A percentile compares a stretch with the other conserved stretches of the same genome.
These are phyloP conservation scores for Rhyacophila evoluta DNA, from an alignment of 2,888 invertebrate genomes.

Conservation along the genomic window DNA sequence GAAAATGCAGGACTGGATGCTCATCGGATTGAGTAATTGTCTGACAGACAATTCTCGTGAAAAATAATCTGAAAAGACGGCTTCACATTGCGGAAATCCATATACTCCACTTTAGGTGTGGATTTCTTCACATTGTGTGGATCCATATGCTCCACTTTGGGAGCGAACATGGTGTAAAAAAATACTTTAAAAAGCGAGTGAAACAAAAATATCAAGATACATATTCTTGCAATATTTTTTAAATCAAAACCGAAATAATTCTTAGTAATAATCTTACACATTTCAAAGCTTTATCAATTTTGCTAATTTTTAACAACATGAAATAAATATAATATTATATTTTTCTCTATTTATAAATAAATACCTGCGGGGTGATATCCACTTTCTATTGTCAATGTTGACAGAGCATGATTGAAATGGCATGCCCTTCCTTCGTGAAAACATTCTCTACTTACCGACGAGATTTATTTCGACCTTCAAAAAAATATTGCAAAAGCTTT, in stretches of 20 bases:
- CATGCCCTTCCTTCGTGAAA: not conserved
- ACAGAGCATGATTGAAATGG: conserved; percentile 10
- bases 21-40: too few relatives aligned
- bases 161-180: too few relatives aligned
- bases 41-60: too few relatives aligned
- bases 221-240: too few relatives aligned
- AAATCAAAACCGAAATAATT: not conserved
- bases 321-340: not conserved
- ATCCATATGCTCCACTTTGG: too few relatives aligned
- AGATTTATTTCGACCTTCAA: not conserved
- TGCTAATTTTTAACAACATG: not conserved
- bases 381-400: conserved; percentile 19
- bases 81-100: too few relatives aligned
- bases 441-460: not conserved
- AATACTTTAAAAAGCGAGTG: too few relatives aligned
- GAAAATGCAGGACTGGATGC: too few relatives aligned
- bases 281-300: not conserved
- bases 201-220: too few relatives aligned
- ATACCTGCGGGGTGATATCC: not conserved
- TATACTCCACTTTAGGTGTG: too few relatives aligned
- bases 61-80: too few relatives aligned
- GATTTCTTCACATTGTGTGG: too few relatives aligned
- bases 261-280: not conserved
- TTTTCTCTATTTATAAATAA: not conserved
- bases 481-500: not conserved